Evolutionary conservation across 2,888 invertebrate species (phyloP).

Genomic region (Shargacucullia verbasci): DNA sequence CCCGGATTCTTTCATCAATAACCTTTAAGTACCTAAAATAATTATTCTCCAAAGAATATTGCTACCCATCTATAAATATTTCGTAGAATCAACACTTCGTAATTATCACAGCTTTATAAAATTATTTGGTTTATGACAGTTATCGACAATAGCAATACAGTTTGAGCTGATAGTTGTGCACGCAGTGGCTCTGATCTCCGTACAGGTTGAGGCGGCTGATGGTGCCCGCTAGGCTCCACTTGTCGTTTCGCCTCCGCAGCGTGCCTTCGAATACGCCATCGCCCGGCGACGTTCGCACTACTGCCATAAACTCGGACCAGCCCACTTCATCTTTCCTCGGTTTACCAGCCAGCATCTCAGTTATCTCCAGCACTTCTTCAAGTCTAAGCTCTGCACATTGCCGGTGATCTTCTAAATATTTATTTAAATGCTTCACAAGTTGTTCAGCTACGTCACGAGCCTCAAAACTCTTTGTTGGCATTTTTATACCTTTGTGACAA

Average conservation of each 20-base stretch:
- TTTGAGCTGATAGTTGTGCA: constrained; percentile 92
- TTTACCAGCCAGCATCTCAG: constrained; percentile 87
- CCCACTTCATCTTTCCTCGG: constrained; percentile 75
- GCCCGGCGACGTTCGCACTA: constrained; percentile 91
- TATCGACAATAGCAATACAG: constrained; percentile 92
- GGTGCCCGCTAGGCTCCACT: constrained; percentile 90
- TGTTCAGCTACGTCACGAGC: constrained; percentile 90
- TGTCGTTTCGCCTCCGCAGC: constrained; percentile 77
- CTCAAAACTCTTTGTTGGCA: constrained; percentile 85
- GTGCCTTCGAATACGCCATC: constrained; percentile 94
- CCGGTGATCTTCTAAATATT: constrained; percentile 87
- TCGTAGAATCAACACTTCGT: constrained; percentile 34
- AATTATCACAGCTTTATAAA: constrained; percentile 66
- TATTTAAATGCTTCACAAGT: constrained; percentile 91
- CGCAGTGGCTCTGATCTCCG: constrained; percentile 94
- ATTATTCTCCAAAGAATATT: constrained; percentile 26
- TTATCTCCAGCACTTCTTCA: constrained; percentile 90
- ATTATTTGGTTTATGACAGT: constrained; percentile 31
- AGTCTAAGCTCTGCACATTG: constrained; percentile 91
- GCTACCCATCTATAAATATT: constrained; percentile 34
- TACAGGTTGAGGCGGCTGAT: constrained; percentile 94
- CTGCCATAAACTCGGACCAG: constrained; percentile 90
- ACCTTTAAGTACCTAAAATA: constrained; percentile 25
- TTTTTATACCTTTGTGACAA: constrained; percentile 91
- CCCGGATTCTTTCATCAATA: constrained; percentile 12